Evolutionary conservation across 2,888 invertebrate species (phyloP).

Genomic region (Busseola fusca): DNA sequence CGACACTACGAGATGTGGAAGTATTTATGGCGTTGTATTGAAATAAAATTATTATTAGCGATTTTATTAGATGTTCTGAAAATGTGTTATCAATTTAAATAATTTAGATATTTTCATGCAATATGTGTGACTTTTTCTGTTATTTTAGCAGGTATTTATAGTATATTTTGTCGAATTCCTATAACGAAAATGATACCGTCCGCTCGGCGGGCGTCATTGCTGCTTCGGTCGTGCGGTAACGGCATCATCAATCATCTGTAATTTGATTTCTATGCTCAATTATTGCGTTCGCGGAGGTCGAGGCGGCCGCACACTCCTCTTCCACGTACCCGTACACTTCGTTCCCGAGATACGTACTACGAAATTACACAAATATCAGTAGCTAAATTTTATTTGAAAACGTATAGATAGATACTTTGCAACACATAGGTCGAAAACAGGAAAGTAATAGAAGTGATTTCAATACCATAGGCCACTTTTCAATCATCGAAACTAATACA

Average conservation of each 20-base stretch:
- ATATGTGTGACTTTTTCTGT: constrained; percentile 49
- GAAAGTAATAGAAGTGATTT: constrained; percentile 13
- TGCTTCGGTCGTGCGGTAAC: constrained; percentile 87
- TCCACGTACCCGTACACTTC: constrained; percentile 74
- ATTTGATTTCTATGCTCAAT: constrained; percentile 89
- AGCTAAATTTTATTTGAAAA: constrained; percentile 37
- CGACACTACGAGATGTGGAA: constrained; percentile 21
- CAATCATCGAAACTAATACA: constrained; percentile 42
- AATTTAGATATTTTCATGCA: not conserved
- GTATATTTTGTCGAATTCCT: constrained; percentile 81
- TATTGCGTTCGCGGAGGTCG: constrained; percentile 88
- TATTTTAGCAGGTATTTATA: constrained; percentile 45
- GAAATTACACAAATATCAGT: constrained; percentile 64
- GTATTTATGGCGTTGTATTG: constrained; percentile 32
- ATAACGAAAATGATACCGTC: constrained; percentile 86
- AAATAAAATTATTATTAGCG: constrained; percentile 17
- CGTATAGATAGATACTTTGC: constrained; percentile 7
- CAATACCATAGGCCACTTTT: constrained; percentile 36
- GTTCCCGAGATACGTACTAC: constrained; percentile 68
- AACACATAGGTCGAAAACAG: constrained; percentile 7
- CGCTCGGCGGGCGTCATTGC: constrained; percentile 82
- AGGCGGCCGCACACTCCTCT: constrained; percentile 77
- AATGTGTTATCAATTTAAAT: not conserved
- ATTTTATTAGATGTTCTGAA: constrained; percentile 9
- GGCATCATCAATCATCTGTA: constrained; percentile 89